Conservation (phyloP, 2,888 invertebrate species). For the Therioaphis trifolii region DNA sequence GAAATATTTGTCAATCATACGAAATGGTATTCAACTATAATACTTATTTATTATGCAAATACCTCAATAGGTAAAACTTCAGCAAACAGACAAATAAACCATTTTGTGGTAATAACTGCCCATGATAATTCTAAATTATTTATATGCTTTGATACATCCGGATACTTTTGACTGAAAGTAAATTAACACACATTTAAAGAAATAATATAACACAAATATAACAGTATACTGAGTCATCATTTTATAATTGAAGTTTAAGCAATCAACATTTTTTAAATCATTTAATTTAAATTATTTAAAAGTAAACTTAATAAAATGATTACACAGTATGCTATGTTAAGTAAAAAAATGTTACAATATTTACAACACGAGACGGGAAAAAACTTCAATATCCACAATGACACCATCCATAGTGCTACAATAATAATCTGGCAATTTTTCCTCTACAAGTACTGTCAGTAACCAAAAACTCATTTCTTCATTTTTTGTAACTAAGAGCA, state of each 20-base stretch:
- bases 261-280: too few species aligned
- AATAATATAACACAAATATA: too few species aligned
- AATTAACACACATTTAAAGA: neutral
- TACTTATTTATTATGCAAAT: constrained; percentile 67
- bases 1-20: too few species aligned
- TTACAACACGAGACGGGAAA: constrained; percentile 83
- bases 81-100: constrained; percentile 94
- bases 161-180: constrained; percentile 77
- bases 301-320: too few species aligned
- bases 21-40: too few species aligned
- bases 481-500: constrained; percentile 86
- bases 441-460: constrained; percentile 86
- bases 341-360: too few species aligned
- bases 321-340: too few species aligned
- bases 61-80: constrained; percentile 92
- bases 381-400: constrained; percentile 87
- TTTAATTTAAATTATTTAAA: too few species aligned
- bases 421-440: constrained; percentile 88
- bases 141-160: constrained; percentile 84
- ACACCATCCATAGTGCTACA: constrained; percentile 89
- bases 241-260: too few species aligned
- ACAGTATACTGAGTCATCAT: too few species aligned
- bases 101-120: constrained; percentile 92
- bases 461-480: constrained; percentile 95
- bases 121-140: constrained; percentile 85